Conservation (phyloP, 2,888 invertebrate species). For the Volucella zonaria region DNA sequence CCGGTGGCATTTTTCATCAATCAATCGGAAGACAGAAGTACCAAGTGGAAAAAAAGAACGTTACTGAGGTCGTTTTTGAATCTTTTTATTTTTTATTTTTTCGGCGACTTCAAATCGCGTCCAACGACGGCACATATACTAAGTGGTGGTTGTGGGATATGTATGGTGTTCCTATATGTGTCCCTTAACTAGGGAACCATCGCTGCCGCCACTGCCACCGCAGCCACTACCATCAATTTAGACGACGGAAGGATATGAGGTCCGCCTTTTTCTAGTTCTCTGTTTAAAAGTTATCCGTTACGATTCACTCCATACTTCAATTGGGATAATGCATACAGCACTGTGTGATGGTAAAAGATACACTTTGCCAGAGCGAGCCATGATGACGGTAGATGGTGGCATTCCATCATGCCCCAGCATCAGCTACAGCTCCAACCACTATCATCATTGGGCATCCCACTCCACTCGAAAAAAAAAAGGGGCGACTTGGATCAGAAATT, state of each 20-base stretch:
- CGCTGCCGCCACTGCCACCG: not conserved
- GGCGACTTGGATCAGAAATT: slow-evolving; percentile 67
- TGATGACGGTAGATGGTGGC: slow-evolving; percentile 43
- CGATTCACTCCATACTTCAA: slow-evolving; percentile 64
- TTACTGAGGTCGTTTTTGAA: slow-evolving; percentile 17
- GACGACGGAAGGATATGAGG: slow-evolving; percentile 50
- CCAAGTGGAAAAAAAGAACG: slow-evolving; percentile 40
- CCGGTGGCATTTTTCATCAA: slow-evolving; percentile 73
- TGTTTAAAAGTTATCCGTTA: slow-evolving; percentile 69
- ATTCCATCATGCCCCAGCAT: slow-evolving; percentile 42
- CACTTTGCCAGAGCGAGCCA: slow-evolving; percentile 35
- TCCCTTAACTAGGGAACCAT: not conserved
- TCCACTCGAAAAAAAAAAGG: slow-evolving; percentile 8
- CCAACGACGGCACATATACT: slow-evolving; percentile 20
- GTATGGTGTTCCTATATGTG: not conserved
- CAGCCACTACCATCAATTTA: not conserved
- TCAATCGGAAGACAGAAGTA: slow-evolving; percentile 70
- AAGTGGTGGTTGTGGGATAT: not conserved
- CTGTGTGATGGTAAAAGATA: slow-evolving; percentile 36
- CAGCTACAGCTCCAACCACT: too few species aligned
- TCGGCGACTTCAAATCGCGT: slow-evolving; percentile 68
- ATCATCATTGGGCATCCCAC: not conserved
- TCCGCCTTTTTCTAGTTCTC: slow-evolving; percentile 72
- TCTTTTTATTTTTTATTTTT: slow-evolving; percentile 30
- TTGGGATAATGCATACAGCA: slow-evolving; percentile 67